Base-by-base conservation (phyloP, 2,888 invertebrate species). In the Tanypteryx hageni region DNA sequence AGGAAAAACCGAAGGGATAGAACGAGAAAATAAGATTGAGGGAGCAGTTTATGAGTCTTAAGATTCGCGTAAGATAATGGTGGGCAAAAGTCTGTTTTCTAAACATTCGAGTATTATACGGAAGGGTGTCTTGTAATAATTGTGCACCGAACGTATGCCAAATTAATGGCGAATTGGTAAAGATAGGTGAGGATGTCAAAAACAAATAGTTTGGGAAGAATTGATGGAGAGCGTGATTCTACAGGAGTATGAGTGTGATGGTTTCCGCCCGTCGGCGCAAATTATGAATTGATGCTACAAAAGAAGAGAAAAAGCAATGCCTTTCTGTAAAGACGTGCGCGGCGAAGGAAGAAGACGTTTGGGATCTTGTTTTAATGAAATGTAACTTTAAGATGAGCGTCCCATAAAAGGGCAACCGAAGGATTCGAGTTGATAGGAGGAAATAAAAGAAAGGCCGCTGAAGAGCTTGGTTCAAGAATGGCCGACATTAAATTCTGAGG, bases 401-500 rank as follows among this genome's bases (percentile, higher is more conserved):
- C 76, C 22, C 22, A 22, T 27, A 76, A 76, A 76, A 22, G 4
- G 76, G 9, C 4, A 76, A 76, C 14, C 14, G 0, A 18, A 61
- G 76, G 76, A 27, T 22, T 76, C 13, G 76, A 76, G 76, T 76
- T 76, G 22, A 76, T 76, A 27, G 76, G 76, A 18, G 68, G 9
- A 18, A 68, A 76, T 22, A 76, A 76, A 76, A 76, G 44, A 5
- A 76, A 76, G 5, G 76, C 9, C 76, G 27, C 22, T 27, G 76
- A 76, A 27, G 76, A 76, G n/a, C n/a, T 22, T 2, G 76, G 76
- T 22, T 68, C 22, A 68, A 18, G 68, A 68, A n/a, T 22, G 68
- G 22, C 68, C 76, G 76, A 76, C 10, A 27, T 76, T 76, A 76
- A 76, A 76, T 76, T 76, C 76, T 22, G 76, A 76, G 22, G 76